Evolutionary conservation across 2,797 vertebrate genomes (phyloP), one percentile per base, ranked within the genome.

Genomic region (Yasuhikotakia modesta): DNA sequence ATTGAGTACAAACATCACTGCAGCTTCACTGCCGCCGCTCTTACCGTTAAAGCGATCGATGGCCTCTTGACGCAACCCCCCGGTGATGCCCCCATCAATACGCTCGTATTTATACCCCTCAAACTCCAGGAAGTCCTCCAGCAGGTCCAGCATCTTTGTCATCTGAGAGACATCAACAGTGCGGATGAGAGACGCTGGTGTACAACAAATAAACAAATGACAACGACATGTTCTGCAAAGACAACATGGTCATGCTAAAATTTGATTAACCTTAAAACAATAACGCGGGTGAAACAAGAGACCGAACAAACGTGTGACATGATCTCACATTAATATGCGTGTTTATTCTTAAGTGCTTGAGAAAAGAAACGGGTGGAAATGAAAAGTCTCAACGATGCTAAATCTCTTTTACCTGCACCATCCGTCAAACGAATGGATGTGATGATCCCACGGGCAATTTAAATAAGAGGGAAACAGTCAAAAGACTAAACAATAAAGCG

Each of bases 61-160:
- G 74, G 97, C 97, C 82, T 99, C 97, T 87, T 99, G 97, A 39
- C 97, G 92, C 61, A 99, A 90, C 6, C 94, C 95, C 0, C 97
- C 97, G 0, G 97, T 99, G 83, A 99, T 97, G 70, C 97, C 95
- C 0, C 97, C 97, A 0, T 99, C 97, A 0, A 99, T 99, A 5
- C 97, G 93, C 79, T 99, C 97, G 0, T 99, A 99, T 86, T 99
- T 99, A 88, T 99, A 99, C 70, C 97, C 96, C 85, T 99, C 97
- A 0, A 94, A 96, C 87, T 99, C 97, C 85, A 99, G 86, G 83
- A 99, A 99, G 81, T 99, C 97, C 89, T 99, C 97, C 73, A 99
- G 91, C 73, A 99, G 88, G 87, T 99, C 97, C 91, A 99, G 86
- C 97, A 99, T 99, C 92, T 99, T 99, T 0, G 97, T 99, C 97